Evolutionary conservation across 2,113 vertebrate genomes (phyloP).

Genomic region (Aegithalos caudatus): DNA sequence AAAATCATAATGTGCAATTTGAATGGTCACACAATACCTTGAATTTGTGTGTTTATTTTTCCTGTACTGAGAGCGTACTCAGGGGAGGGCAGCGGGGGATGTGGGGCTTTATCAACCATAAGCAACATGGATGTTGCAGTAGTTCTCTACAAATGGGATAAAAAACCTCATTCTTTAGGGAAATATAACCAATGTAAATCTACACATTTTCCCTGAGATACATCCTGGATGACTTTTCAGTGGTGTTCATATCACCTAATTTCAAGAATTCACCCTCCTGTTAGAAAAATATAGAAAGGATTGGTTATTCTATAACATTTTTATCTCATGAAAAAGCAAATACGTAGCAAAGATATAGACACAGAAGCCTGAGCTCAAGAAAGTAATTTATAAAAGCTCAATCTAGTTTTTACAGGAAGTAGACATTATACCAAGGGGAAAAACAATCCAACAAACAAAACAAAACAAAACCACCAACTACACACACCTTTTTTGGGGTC

Average conservation of each 20-base stretch:
- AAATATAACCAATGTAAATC: not conserved
- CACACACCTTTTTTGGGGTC: rapidly evolving
- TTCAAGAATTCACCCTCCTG: not conserved
- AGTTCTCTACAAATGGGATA: not conserved
- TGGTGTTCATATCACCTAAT: not conserved
- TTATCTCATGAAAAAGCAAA: not conserved
- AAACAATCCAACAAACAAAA: not conserved
- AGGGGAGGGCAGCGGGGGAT: rapidly evolving
- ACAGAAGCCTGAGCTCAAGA: not conserved
- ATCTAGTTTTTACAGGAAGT: not conserved
- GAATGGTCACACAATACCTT: not conserved
- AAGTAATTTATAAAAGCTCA: not conserved
- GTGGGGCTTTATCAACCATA: not conserved
- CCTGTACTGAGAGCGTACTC: not conserved
- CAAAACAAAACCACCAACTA: not conserved
- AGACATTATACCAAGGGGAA: not conserved
- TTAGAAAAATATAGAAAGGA: not conserved
- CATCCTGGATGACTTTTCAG: not conserved
- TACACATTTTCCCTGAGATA: not conserved
- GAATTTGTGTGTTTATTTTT: not conserved
- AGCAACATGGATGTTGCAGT: not conserved
- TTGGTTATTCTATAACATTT: not conserved
- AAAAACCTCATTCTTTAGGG: not conserved
- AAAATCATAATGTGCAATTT: not conserved
- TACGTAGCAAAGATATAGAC: not conserved